Base-by-base conservation (phyloP, 2,113 vertebrate genomes). In the Spermophilus dauricus region DNA sequence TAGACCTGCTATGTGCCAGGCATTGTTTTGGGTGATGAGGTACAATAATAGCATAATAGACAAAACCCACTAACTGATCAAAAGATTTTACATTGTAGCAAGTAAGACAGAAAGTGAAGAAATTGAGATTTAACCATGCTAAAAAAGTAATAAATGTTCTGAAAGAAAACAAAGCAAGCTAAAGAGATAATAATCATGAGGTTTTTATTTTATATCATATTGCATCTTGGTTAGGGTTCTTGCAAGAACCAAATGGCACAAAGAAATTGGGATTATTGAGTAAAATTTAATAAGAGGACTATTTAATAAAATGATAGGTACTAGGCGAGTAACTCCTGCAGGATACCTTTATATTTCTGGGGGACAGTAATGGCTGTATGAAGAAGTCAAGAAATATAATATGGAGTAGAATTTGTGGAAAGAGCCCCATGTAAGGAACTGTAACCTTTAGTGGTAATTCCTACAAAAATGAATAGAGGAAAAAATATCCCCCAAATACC, bases 361-460 rank as follows among this genome's bases (percentile, higher is more conserved):
- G 12, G 12, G 39, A 26, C 3, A 26, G 4, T 37, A 42, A 34
- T 4, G 34, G 8, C 7, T 51, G 34, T 53, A 1, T 51, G 24
- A 85, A 83, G 1, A 8, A 2, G 13, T 77, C 13, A 20, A 45
- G 12, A 73, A 42, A 58, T 39, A 75, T 26, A 89, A 56, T 12
- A 37, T 16, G 34, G 5, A 51, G 8, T 69, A 76, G 4, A 89
- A 48, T 76, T 42, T 88, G 7, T 22, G n/a, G 42, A 37, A 53
- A 67, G 2, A 70, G 0, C 0, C 6, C 10, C 1, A 13, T 81
- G 17, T 9, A 67, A 39, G 32, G 2, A 61, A 61, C 22, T 61
- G 3, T 39, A 28, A 17, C 8, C 18, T 84, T 77, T 61, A 69
- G 17, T 70, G 16, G 0, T 89, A 18, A 75, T 3, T 85, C 16